Percentiles rank a stretch among this genome's conserved stretches.
Conservation (phyloP, 2,113 vertebrate genomes). For the Strix aluco region DNA sequence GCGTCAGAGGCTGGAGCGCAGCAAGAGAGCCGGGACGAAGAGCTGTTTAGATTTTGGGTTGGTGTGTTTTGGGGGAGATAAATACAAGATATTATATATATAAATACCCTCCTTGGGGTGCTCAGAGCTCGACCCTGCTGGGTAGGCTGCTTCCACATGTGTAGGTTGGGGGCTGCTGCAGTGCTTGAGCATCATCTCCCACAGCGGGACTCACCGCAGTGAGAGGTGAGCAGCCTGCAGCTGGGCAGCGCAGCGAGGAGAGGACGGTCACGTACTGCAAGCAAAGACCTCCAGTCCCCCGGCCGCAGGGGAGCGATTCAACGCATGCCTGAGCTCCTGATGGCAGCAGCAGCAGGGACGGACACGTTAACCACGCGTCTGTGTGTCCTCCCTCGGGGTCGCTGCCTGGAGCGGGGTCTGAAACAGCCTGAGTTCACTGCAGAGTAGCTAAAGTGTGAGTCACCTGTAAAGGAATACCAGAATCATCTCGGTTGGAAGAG, state of each 20-base stretch:
- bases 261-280: not conserved
- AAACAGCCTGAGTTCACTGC: no score
- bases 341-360: not conserved
- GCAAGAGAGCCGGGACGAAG: accelerated
- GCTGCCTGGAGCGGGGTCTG: not conserved
- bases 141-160: accelerated
- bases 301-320: not conserved
- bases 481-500: no score
- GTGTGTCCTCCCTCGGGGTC: not conserved
- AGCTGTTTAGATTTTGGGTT: not conserved
- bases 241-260: not conserved
- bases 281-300: not conserved
- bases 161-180: not conserved
- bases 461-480: no score
- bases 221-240: not conserved
- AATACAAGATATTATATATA: not conserved
- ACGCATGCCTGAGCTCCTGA: accelerated
- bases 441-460: no score
- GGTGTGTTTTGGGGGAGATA: not conserved
- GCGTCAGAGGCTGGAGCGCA: not conserved
- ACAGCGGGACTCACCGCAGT: no score
- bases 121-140: not conserved
- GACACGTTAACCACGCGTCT: accelerated
- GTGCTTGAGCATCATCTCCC: no score
- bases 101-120: no score